Conservation (phyloP, 2,113 vertebrate genomes). For the Bungarus multicinctus region DNA sequence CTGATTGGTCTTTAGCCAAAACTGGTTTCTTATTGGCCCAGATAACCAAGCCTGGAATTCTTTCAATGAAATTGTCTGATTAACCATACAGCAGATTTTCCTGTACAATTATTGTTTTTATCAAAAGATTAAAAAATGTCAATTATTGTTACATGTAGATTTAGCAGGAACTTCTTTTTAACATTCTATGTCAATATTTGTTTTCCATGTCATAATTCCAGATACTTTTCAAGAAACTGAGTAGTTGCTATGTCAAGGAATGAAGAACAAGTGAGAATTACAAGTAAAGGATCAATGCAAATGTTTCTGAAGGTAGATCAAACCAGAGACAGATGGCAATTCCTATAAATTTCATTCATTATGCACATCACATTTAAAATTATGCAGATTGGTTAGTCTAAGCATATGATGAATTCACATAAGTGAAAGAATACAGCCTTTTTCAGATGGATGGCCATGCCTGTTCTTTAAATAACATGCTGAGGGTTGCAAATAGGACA, state of each 20-base stretch:
- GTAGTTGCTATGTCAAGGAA: background rate
- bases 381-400: background rate
- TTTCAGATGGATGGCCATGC: background rate
- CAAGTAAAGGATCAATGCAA: background rate
- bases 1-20: background rate
- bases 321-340: background rate
- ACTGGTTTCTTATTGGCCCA: background rate
- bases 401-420: background rate
- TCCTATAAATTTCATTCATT: background rate
- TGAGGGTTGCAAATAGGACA: background rate
- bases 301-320: background rate
- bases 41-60: background rate
- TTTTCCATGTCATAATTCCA: constrained; percentile 6
- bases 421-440: background rate
- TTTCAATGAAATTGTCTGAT: background rate
- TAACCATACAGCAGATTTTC: constrained; percentile 18
- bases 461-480: background rate
- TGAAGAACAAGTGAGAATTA: background rate
- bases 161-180: constrained; percentile 39
- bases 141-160: constrained; percentile 20
- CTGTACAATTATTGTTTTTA: background rate
- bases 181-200: constrained; percentile 34
- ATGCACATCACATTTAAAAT: background rate
- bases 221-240: constrained; percentile 21
- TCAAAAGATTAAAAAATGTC: constrained; percentile 23